phyloP scores from a whole-genome alignment of 2,797 vertebrate genomes.

The Dryobates pubescens region DNA sequence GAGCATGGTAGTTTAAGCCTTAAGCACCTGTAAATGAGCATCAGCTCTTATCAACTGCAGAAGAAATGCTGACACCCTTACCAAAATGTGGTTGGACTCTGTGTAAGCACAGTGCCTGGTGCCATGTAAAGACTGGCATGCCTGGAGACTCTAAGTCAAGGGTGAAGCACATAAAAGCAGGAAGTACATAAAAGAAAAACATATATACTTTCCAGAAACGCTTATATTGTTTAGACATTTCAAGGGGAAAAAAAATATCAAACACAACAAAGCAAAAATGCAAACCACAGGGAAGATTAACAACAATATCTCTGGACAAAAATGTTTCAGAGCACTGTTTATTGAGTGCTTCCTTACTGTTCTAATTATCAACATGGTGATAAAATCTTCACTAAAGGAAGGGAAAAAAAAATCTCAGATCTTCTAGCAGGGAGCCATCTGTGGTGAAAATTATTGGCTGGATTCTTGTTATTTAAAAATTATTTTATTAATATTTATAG shows the following conservation, averaged over 20 bases:
- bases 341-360: background rate
- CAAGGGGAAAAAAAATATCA: background rate
- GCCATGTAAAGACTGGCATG: accelerated
- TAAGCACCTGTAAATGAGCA: accelerated
- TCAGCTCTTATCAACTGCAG: no score
- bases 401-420: background rate
- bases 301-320: background rate
- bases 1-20: background rate
- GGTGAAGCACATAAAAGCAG: background rate
- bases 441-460: background rate
- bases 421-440: background rate
- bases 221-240: background rate
- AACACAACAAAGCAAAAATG: background rate
- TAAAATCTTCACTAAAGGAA: background rate
- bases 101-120: background rate
- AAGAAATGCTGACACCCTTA: background rate
- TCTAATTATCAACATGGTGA: background rate
- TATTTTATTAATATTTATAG: background rate
- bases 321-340: background rate
- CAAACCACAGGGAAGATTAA: background rate
- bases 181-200: background rate
- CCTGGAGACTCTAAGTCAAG: background rate
- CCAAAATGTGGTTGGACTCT: accelerated
- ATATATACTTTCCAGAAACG: background rate
- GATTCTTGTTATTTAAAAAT: background rate